Evolutionary conservation across 2,797 vertebrate genomes (phyloP), one percentile per base, ranked within the genome.

Genomic region (Oreochromis mossambicus): DNA sequence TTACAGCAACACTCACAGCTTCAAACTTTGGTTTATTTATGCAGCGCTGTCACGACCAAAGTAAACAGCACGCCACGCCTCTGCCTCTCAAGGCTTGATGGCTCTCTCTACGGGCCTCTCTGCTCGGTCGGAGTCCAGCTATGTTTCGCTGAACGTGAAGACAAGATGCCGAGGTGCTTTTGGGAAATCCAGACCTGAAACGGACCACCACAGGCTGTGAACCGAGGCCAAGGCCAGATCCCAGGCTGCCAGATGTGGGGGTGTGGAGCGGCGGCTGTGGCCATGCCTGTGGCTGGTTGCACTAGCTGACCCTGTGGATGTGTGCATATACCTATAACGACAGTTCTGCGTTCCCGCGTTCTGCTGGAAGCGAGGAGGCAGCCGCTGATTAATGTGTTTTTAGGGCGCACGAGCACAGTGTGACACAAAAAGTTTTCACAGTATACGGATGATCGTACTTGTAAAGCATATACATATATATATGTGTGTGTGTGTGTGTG

Each of bases 181-280:
- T 77, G 83, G 87, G 87, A 90, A 88, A 75, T 81, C 58, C 84
- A 82, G 86, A 79, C 79, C 75, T 21, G 26, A 78, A 82, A 87
- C 48, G 58, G 92, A 92, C 92, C 88, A 88, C 92, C 88, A 11
- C 85, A 81, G 91, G 86, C 90, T 92, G 82, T 85, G 91, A 93
- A 85, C 87, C 2, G 66, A 85, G 89, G 92, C 93, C 94, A 91
- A 91, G 91, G 91, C 89, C 88, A 89, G 88, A 83, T 78, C 77
- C 21, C 24, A 3, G 32, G 82, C 86, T 89, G 91, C 92, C 94
- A 95, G 92, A 91, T 90, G 89, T 70, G 89, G 88, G 89, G 88
- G 91, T 79, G 91, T 87, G 87, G 86, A 87, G 77, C 50, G 15
- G 73, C 41, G 80, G 85, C 80, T 70, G 81, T 12, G 78, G 89